Evolutionary conservation across 2,113 vertebrate species (phyloP).

Genomic region (Cyprinodon variegatus): DNA sequence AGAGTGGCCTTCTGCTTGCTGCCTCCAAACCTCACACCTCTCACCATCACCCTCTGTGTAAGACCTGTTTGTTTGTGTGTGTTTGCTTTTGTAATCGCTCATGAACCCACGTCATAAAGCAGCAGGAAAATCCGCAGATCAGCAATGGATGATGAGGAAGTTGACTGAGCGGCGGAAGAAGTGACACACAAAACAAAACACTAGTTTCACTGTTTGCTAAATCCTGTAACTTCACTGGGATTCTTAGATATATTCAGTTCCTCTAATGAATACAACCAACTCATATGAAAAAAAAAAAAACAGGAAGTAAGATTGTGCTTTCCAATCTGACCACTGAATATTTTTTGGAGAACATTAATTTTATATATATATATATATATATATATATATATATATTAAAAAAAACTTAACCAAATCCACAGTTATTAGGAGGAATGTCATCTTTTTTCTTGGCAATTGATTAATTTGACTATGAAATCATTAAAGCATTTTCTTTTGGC

Average conservation of each 20-base stretch:
- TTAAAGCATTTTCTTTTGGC: background rate
- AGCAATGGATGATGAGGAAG: conserved; percentile 41
- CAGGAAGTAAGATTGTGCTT: background rate
- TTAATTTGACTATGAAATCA: background rate
- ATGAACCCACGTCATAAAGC: background rate
- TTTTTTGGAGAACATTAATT: background rate
- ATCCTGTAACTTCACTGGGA: conserved; percentile 7
- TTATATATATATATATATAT: too few species aligned
- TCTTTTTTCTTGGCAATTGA: background rate
- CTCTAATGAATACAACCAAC: background rate
- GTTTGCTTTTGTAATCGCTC: background rate
- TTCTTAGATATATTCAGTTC: conserved; percentile 1
- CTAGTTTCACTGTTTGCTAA: conserved; percentile 24
- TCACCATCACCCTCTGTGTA: conserved; percentile 83
- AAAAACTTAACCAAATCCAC: background rate
- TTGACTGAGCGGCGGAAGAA: background rate
- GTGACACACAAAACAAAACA: background rate
- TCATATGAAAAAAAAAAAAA: background rate
- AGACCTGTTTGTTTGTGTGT: conserved; percentile 27
- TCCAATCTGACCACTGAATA: background rate
- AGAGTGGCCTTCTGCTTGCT: conserved; percentile 86
- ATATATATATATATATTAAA: too few species aligned
- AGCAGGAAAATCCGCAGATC: background rate
- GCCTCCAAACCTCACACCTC: conserved; percentile 80
- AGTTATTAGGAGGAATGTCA: background rate